A percentile compares a stretch with the other conserved stretches of the same genome.
phyloP scores from a whole-genome alignment of 2,888 invertebrate species.

The Leucophenga maculata region DNA sequence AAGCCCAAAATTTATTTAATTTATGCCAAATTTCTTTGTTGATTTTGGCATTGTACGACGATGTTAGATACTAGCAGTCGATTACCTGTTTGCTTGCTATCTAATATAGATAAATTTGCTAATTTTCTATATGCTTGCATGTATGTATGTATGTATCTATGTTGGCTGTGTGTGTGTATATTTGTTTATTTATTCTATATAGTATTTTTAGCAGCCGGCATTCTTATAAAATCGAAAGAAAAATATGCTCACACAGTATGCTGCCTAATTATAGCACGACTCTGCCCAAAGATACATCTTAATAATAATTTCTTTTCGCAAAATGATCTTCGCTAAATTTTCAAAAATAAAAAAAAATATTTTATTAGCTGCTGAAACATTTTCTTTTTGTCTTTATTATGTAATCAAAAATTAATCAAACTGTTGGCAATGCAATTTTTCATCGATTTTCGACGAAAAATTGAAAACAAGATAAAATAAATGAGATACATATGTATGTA shows the following conservation, averaged over 20 bases:
- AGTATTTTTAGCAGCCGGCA: constrained; percentile 60
- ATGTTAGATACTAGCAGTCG: no score
- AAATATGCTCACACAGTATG: neutral
- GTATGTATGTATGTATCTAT: constrained; percentile 1
- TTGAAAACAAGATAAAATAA: no score
- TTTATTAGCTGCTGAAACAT: neutral
- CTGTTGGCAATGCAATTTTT: no score
- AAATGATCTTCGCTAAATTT: neutral
- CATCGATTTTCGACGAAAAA: no score
- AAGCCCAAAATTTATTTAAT: neutral
- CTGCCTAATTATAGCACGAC: no score
- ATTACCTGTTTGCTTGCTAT: no score
- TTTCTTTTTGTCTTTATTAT: no score
- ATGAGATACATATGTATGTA: no score
- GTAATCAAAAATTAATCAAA: no score
- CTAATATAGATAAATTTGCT: constrained; percentile 7
- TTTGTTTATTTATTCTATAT: constrained; percentile 15
- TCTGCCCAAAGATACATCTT: neutral
- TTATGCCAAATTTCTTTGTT: no score
- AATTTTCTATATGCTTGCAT: constrained; percentile 1
- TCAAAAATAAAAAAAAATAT: neutral
- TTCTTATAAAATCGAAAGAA: constrained; percentile 46
- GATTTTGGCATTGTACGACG: no score
- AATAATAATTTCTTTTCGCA: neutral
- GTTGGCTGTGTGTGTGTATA: constrained; percentile 16